phyloP scores from a whole-genome alignment of 1,140 invertebrate genomes.

The Aphis gossypii region DNA sequence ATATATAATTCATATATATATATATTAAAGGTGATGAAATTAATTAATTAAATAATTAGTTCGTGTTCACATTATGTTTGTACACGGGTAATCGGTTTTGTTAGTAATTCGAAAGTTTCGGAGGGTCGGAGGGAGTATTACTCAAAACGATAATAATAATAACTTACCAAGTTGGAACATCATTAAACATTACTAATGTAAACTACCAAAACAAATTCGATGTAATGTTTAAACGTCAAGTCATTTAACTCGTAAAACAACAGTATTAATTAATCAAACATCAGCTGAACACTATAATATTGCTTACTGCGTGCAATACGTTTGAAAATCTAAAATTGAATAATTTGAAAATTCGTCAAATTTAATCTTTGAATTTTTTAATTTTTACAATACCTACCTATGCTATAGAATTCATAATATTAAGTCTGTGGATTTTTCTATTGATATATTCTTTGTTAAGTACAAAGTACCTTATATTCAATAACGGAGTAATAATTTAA shows the following conservation, averaged over 20 bases:
- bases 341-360: not conserved
- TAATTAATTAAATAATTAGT: slow-evolving; percentile 12
- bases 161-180: slow-evolving; percentile 8
- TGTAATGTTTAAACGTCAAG: slow-evolving; percentile 27
- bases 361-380: not conserved
- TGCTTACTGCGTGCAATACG: not conserved
- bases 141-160: slow-evolving; percentile 40
- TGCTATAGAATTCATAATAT: not conserved
- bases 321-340: not conserved
- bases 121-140: not conserved
- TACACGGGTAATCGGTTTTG: not conserved
- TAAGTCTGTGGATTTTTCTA: not conserved
- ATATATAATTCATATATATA: not conserved
- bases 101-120: not conserved
- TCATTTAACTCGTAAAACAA: not conserved
- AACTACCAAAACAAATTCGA: slow-evolving; percentile 38
- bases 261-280: slow-evolving; percentile 18
- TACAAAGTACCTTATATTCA: not conserved
- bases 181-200: slow-evolving; percentile 28
- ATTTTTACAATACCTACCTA: not conserved
- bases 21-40: not conserved
- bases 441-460: not conserved
- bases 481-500: not conserved
- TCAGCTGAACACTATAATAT: not conserved
- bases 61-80: not conserved